These are phyloP conservation scores for Cyprinodon variegatus DNA, from an alignment of 2,113 vertebrate species.

Conservation along the genomic window DNA sequence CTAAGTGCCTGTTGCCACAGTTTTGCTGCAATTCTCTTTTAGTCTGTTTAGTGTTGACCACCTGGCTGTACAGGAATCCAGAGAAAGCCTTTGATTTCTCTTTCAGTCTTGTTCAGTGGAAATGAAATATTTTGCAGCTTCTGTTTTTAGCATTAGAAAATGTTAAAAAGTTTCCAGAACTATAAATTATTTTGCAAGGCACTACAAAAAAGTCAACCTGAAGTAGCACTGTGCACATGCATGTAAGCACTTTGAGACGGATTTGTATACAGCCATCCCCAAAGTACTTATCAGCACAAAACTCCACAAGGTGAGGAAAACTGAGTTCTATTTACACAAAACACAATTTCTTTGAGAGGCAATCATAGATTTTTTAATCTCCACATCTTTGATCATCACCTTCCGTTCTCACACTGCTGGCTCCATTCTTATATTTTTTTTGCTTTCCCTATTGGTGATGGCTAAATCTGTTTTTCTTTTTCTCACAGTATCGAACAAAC, in stretches of 20 bases:
- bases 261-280: slow-evolving; percentile 28
- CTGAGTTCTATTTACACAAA: slow-evolving; percentile 50
- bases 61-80: too few relatives aligned
- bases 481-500: slow-evolving; percentile 10
- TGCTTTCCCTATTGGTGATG: slow-evolving; percentile 11
- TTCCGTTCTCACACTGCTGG: slow-evolving; percentile 25
- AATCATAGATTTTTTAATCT: slow-evolving; percentile 45
- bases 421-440: background rate
- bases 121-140: too few relatives aligned
- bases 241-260: background rate
- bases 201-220: background rate
- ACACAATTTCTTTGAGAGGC: slow-evolving; percentile 43
- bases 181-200: background rate
- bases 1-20: too few relatives aligned
- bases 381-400: slow-evolving; percentile 55
- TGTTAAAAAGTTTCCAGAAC: background rate
- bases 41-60: too few relatives aligned
- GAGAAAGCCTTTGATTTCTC: too few relatives aligned
- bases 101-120: too few relatives aligned
- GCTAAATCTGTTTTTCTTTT: slow-evolving; percentile 14
- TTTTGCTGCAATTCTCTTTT: too few relatives aligned
- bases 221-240: background rate
- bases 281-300: slow-evolving; percentile 45
- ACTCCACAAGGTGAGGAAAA: slow-evolving; percentile 35
- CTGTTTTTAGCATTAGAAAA: background rate